Percentiles rank a stretch among this genome's conserved stretches.
phyloP scores from a whole-genome alignment of 1,140 invertebrate species.

The Campoletis sonorensis region DNA sequence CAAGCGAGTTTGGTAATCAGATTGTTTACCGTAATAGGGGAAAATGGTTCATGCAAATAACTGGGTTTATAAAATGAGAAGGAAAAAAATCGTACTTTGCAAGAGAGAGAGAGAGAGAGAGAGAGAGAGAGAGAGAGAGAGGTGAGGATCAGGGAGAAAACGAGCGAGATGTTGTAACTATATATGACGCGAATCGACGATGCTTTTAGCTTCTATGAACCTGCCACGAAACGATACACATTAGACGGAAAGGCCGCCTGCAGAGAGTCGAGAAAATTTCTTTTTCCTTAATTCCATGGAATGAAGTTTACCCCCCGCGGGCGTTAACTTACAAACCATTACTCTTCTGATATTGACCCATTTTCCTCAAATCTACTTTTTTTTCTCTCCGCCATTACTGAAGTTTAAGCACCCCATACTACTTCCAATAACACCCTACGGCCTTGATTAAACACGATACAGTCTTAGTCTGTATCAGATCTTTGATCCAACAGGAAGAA shows the following conservation, averaged over 20 bases:
- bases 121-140: neutral
- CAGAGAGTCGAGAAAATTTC: neutral
- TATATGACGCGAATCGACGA: neutral
- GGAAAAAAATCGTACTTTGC: neutral
- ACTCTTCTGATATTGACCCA: too few species aligned
- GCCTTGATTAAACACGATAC: too few species aligned
- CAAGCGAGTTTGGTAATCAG: conserved; percentile 50
- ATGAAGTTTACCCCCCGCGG: too few species aligned
- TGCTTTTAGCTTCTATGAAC: conserved; percentile 31
- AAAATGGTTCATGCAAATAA: conserved; percentile 55
- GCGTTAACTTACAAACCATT: too few species aligned
- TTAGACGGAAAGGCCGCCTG: neutral
- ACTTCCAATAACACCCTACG: too few species aligned
- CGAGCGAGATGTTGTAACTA: neutral
- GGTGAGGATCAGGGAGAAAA: neutral
- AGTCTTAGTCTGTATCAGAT: too few species aligned
- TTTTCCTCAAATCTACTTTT: too few species aligned
- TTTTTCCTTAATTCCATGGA: neutral
- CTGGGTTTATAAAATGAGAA: conserved; percentile 39
- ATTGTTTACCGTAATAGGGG: conserved; percentile 55
- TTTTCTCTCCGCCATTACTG: too few species aligned
- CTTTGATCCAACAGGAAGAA: too few species aligned
- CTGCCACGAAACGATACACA: conserved; percentile 6
- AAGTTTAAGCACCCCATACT: too few species aligned
- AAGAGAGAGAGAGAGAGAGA: neutral